phyloP scores from a whole-genome alignment of 2,113 vertebrate genomes.

The Cettia cetti region DNA sequence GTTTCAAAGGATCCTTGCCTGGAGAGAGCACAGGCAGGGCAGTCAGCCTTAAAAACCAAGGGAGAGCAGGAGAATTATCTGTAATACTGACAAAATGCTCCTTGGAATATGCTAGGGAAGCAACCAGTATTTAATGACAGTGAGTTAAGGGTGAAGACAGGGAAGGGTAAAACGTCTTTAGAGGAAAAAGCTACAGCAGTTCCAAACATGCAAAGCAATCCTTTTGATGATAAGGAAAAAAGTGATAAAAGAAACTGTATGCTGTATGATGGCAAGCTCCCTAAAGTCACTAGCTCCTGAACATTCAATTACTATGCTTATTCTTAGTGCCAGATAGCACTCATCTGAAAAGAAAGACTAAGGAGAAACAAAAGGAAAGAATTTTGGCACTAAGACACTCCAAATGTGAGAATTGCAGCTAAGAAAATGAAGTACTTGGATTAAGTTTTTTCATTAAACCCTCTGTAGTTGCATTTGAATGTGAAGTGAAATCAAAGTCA shows the following conservation, averaged over 20 bases:
- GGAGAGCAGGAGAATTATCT: background rate
- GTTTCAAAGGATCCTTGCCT: background rate
- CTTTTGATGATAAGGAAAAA: background rate
- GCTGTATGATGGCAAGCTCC: background rate
- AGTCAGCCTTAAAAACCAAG: background rate
- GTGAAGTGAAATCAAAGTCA: conserved; percentile 37
- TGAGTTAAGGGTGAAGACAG: background rate
- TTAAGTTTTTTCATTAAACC: background rate
- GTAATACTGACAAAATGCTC: background rate
- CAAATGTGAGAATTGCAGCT: background rate
- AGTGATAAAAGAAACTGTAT: background rate
- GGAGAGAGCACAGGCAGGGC: background rate
- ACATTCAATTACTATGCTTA: background rate
- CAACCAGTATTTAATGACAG: background rate
- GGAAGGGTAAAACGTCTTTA: background rate
- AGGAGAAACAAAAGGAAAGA: background rate
- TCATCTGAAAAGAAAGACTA: background rate
- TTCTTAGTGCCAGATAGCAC: background rate
- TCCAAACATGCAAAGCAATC: background rate
- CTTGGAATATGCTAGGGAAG: background rate
- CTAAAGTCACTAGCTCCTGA: background rate
- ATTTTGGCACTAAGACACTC: background rate
- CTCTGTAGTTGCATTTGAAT: background rate
- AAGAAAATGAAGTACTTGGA: background rate
- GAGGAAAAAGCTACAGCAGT: background rate